These are phyloP conservation scores for Noctua pronuba DNA, from an alignment of 2,888 invertebrate genomes.

Conservation along the genomic window DNA sequence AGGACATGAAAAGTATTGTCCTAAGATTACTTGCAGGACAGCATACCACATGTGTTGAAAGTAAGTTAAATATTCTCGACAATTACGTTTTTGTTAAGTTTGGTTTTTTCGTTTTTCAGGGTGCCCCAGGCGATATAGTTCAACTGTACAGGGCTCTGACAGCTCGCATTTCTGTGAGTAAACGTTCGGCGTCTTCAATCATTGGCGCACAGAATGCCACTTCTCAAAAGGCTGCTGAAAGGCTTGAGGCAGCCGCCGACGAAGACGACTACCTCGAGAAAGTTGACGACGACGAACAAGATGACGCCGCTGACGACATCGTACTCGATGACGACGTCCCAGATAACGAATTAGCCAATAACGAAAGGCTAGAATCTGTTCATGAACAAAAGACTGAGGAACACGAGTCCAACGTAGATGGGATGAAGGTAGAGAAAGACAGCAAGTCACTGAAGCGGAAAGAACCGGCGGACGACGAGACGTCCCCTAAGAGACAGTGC, in stretches of 20 bases:
- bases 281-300: conserved; percentile 68
- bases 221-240: conserved; percentile 81
- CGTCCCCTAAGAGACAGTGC: conserved; percentile 87
- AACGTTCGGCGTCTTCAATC: conserved; percentile 64
- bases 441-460: conserved; percentile 80
- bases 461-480: conserved; percentile 81
- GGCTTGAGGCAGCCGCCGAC: conserved; percentile 80
- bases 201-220: conserved; percentile 72
- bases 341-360: conserved; percentile 59
- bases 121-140: conserved; percentile 83
- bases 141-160: conserved; percentile 82
- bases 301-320: conserved; percentile 63
- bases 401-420: conserved; percentile 74
- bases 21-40: background rate
- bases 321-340: conserved; percentile 66
- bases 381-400: conserved; percentile 77
- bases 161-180: conserved; percentile 80
- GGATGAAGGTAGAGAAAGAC: conserved; percentile 74
- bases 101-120: conserved; percentile 73
- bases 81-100: background rate
- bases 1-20: conserved; percentile 1
- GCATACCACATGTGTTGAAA: background rate
- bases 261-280: conserved; percentile 78
- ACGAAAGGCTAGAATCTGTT: conserved; percentile 73
- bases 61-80: conserved; percentile 1